Percentiles rank a stretch among this genome's conserved stretches.
phyloP scores from a whole-genome alignment of 2,888 invertebrate species.

The Epirrita christyi region DNA sequence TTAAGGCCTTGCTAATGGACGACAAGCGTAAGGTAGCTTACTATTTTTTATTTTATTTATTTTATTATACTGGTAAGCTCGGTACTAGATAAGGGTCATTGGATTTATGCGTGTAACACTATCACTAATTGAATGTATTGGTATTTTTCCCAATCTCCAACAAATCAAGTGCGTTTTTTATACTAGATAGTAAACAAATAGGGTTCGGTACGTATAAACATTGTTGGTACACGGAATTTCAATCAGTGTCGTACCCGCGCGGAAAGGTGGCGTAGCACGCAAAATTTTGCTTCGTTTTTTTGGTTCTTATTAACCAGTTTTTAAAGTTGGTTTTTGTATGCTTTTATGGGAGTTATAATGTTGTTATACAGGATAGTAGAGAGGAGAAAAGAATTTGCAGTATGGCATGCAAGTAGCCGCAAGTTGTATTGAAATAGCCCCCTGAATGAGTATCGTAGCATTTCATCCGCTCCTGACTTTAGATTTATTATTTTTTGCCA shows the following conservation, averaged over 20 bases:
- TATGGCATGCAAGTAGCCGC: slow-evolving; percentile 82
- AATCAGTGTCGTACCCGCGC: slow-evolving; percentile 61
- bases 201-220: slow-evolving; percentile 71
- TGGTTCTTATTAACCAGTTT: neutral
- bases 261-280: slow-evolving; percentile 9
- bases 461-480: slow-evolving; percentile 68
- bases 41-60: slow-evolving; percentile 14
- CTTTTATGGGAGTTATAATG: slow-evolving; percentile 32
- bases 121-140: slow-evolving; percentile 73
- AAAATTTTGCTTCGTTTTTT: slow-evolving; percentile 1
- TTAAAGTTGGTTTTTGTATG: slow-evolving; percentile 39
- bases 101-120: slow-evolving; percentile 68
- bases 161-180: slow-evolving; percentile 53
- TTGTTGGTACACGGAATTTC: slow-evolving; percentile 82
- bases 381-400: slow-evolving; percentile 80
- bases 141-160: slow-evolving; percentile 40
- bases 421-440: slow-evolving; percentile 84
- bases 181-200: slow-evolving; percentile 75
- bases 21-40: slow-evolving; percentile 23
- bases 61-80: slow-evolving; percentile 1
- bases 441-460: slow-evolving; percentile 79
- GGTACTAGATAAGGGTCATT: slow-evolving; percentile 49
- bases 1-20: slow-evolving; percentile 22
- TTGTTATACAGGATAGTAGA: slow-evolving; percentile 56
- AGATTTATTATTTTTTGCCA: slow-evolving; percentile 83